Conservation (phyloP, 2,113 vertebrate genomes). For the Hypocryptadius cinnamomeus region DNA sequence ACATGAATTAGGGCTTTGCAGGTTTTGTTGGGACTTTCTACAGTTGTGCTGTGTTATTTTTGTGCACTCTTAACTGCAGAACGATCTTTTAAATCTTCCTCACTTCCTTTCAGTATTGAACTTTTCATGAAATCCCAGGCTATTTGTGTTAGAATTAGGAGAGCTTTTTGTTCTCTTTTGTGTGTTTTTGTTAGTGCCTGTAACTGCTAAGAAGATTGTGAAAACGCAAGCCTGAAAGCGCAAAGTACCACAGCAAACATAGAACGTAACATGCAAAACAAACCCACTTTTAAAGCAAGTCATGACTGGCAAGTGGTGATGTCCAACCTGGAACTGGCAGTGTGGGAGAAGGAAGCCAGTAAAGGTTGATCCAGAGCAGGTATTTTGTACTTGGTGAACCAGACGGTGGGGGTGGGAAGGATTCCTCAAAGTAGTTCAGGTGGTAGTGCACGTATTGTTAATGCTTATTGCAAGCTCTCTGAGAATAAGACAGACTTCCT, state of each 20-base stretch:
- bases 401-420: neutral
- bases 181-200: neutral
- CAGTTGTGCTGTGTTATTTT: neutral
- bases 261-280: neutral
- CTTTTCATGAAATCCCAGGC: neutral
- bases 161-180: neutral
- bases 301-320: neutral
- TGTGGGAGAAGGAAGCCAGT: neutral
- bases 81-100: neutral
- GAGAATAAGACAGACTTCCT: neutral
- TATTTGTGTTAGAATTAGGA: neutral
- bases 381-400: neutral
- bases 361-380: neutral
- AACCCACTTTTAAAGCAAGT: neutral
- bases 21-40: neutral
- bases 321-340: neutral
- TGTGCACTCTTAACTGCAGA: neutral
- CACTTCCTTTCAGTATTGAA: neutral
- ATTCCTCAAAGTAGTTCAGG: neutral
- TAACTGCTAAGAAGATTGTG: neutral
- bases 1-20: neutral
- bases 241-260: neutral
- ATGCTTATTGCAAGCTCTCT: neutral
- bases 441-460: neutral
- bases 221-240: neutral